Evolutionary conservation across 2,888 invertebrate species (phyloP).

Genomic region (Epirrita christyi): DNA sequence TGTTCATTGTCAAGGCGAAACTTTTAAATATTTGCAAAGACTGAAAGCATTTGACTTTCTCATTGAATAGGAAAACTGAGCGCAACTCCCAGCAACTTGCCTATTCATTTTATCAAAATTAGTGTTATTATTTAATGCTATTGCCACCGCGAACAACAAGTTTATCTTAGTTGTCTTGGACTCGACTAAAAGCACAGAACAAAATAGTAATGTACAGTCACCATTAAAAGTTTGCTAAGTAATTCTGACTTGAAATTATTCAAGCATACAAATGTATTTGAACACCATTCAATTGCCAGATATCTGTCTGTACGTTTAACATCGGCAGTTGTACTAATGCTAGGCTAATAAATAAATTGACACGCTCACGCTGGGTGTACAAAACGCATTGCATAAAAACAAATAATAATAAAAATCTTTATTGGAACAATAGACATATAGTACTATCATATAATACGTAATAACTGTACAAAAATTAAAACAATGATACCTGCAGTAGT

Average conservation of each 20-base stretch:
- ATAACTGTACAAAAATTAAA: too few relatives aligned
- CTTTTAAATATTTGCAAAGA: conserved; percentile 25
- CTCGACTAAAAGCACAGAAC: conserved; percentile 3
- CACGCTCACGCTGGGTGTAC: too few relatives aligned
- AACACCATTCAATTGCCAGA: too few relatives aligned
- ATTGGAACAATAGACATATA: too few relatives aligned
- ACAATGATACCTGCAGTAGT: too few relatives aligned
- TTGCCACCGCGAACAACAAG: conserved; percentile 5
- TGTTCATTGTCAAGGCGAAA: conserved; percentile 23
- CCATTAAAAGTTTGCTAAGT: conserved; percentile 3
- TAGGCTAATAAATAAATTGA: too few relatives aligned
- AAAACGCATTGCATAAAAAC: too few relatives aligned
- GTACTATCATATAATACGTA: too few relatives aligned
- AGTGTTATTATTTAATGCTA: conserved; percentile 17
- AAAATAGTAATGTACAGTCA: background rate
- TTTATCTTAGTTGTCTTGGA: conserved; percentile 10
- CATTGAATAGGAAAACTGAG: conserved; percentile 24
- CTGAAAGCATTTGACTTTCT: conserved; percentile 23
- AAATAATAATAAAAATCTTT: too few relatives aligned
- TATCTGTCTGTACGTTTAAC: too few relatives aligned
- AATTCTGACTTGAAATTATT: background rate
- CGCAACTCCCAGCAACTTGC: conserved; percentile 16
- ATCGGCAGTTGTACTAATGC: too few relatives aligned
- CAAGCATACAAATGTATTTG: too few relatives aligned
- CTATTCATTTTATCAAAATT: conserved; percentile 19